These are phyloP conservation scores for Leptocoma aspasia DNA, from an alignment of 2,113 vertebrate species.

Conservation along the genomic window DNA sequence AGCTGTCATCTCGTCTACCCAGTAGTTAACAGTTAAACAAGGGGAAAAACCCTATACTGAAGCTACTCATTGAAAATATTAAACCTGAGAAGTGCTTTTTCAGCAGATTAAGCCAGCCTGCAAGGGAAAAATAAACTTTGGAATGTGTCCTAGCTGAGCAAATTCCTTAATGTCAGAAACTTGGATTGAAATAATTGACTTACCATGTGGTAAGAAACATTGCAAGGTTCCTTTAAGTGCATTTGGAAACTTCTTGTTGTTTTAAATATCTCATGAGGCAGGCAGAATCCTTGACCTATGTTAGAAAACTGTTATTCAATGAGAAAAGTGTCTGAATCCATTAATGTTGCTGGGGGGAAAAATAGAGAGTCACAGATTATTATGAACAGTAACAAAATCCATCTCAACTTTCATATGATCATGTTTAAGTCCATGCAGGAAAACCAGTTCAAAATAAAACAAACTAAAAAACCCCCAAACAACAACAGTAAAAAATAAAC, in stretches of 20 bases:
- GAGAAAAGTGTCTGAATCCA: neutral
- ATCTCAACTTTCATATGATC: neutral
- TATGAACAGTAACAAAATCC: neutral
- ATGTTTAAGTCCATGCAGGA: neutral
- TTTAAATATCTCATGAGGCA: neutral
- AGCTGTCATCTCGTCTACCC: neutral
- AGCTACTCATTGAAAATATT: neutral
- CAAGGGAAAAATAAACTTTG: neutral
- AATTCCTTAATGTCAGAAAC: neutral
- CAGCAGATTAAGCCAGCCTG: neutral
- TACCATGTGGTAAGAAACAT: neutral
- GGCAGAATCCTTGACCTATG: neutral
- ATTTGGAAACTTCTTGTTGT: neutral
- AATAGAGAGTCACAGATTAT: neutral
- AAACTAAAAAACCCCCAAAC: neutral
- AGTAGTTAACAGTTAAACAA: neutral
- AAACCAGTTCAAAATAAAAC: neutral
- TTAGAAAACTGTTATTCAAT: neutral
- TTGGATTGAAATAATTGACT: neutral
- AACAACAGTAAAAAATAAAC: neutral
- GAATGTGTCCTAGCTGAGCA: neutral
- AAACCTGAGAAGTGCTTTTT: neutral
- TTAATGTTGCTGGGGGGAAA: neutral
- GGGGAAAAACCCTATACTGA: fast-evolving
- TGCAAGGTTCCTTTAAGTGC: neutral